A percentile compares a stretch with the other conserved stretches of the same genome.
phyloP scores from a whole-genome alignment of 2,113 vertebrate genomes.

The Sander vitreus region DNA sequence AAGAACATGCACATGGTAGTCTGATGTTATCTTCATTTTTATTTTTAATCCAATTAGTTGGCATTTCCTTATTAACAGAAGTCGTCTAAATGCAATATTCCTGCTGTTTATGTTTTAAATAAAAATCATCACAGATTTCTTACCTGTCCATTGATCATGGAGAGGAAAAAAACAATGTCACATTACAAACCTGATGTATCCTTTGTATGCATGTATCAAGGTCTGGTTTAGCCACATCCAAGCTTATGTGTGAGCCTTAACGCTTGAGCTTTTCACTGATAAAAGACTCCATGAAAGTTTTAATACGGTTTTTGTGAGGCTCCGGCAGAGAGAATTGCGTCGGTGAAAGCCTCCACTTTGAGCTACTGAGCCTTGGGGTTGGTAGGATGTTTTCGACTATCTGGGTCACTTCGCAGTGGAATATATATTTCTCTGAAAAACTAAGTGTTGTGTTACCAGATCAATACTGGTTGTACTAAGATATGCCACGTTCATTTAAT shows the following conservation, averaged over 20 bases:
- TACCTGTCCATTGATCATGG: neutral
- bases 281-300: conserved; percentile 63
- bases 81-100: neutral
- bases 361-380: conserved; percentile 70
- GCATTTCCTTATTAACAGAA: neutral
- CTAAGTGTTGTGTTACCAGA: conserved; percentile 67
- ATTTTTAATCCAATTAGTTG: conserved; percentile 43
- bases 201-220: neutral
- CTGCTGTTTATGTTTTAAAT: neutral
- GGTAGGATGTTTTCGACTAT: conserved; percentile 72
- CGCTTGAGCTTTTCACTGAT: conserved; percentile 40
- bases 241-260: conserved; percentile 18
- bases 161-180: neutral
- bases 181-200: neutral
- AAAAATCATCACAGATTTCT: neutral
- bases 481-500: conserved; percentile 74
- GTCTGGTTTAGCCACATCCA: conserved; percentile 16
- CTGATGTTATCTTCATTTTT: conserved; percentile 35
- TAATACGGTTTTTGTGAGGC: conserved; percentile 51
- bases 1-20: conserved; percentile 10
- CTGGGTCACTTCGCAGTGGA: conserved; percentile 80
- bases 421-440: conserved; percentile 61
- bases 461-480: conserved; percentile 60
- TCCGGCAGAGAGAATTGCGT: conserved; percentile 55
- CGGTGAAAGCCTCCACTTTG: conserved; percentile 66